These are phyloP conservation scores for Zaprionus kolodkinae DNA, from an alignment of 1,140 invertebrate species.

Conservation along the genomic window DNA sequence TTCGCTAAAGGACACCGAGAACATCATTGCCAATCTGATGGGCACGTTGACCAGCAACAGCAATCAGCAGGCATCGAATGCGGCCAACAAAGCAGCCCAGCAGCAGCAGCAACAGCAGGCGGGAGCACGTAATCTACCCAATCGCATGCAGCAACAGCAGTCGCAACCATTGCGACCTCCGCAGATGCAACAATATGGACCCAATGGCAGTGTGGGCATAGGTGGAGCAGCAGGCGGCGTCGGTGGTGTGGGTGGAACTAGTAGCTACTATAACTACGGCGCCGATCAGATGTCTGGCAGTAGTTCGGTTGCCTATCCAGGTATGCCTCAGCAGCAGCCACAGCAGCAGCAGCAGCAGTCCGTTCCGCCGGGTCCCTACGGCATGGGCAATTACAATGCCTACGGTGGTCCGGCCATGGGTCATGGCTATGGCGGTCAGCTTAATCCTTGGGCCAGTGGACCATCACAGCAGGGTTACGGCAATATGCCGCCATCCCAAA, in stretches of 20 bases:
- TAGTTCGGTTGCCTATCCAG: background rate
- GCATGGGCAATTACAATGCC: constrained; percentile 45
- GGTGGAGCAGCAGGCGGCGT: no score
- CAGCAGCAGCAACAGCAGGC: constrained; percentile 48
- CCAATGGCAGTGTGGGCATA: constrained; percentile 13
- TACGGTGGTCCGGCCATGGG: constrained; percentile 30
- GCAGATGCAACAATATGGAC: constrained; percentile 31
- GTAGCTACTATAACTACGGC: constrained; percentile 25
- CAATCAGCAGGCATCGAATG: constrained; percentile 27
- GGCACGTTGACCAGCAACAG: constrained; percentile 84
- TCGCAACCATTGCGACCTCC: constrained; percentile 6
- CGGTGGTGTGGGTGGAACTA: background rate
- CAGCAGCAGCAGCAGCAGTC: background rate
- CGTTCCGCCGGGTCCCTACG: constrained; percentile 9
- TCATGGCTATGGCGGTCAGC: constrained; percentile 17
- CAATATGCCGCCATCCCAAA: constrained; percentile 21
- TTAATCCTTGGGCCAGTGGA: constrained; percentile 63
- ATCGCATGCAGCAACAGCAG: constrained; percentile 26
- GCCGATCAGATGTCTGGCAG: constrained; percentile 16
- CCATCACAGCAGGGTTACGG: constrained; percentile 40
- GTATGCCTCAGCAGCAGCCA: constrained; percentile 22
- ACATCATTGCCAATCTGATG: constrained; percentile 88
- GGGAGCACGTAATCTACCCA: constrained; percentile 34
- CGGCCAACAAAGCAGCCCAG: constrained; percentile 17
- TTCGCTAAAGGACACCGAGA: constrained; percentile 86